Evolutionary conservation across 2,113 vertebrate genomes (phyloP).

Genomic region (Pardalotus punctatus): DNA sequence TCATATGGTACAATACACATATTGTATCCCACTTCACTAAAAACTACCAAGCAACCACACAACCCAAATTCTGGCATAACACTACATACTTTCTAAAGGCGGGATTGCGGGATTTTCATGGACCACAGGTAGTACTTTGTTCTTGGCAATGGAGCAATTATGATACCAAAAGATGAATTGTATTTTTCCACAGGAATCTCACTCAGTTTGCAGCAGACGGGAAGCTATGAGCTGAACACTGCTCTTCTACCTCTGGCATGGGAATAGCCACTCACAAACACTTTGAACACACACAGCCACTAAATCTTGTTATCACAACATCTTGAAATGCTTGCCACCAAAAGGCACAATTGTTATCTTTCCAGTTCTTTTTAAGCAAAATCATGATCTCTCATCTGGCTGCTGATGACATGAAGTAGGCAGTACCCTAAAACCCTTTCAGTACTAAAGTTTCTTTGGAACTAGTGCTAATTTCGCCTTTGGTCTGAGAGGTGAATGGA

Average conservation of each 20-base stretch:
- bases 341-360: neutral
- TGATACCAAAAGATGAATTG: neutral
- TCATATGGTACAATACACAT: neutral
- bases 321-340: neutral
- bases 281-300: neutral
- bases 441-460: neutral
- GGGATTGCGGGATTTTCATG: neutral
- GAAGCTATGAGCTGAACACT: neutral
- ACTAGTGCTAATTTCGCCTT: neutral
- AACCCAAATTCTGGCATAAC: neutral
- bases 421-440: neutral
- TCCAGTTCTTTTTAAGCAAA: neutral
- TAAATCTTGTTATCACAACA: neutral
- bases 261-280: neutral
- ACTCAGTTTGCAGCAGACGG: neutral
- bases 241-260: neutral
- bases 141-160: neutral
- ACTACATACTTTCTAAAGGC: neutral
- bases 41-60: neutral
- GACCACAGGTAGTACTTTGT: neutral
- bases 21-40: neutral
- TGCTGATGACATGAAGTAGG: neutral
- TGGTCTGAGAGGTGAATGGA: neutral
- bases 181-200: neutral
- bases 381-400: neutral